Evolutionary conservation across 1,140 invertebrate genomes (phyloP).

Genomic region (Plectrocnemia conspersa): DNA sequence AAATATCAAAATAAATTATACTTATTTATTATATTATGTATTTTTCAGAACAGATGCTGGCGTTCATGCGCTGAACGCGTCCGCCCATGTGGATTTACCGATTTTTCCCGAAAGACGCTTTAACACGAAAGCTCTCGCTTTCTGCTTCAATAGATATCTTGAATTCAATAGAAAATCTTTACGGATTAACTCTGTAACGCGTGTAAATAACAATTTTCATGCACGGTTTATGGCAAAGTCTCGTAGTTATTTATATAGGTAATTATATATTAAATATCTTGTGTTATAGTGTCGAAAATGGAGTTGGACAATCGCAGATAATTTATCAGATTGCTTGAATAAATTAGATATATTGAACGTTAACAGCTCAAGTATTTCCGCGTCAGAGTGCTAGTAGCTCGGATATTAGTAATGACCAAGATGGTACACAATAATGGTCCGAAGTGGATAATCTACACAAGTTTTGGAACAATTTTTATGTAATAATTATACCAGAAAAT

Average conservation of each 20-base stretch:
- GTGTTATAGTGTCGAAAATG: constrained; percentile 32
- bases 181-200: constrained; percentile 51
- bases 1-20: not conserved
- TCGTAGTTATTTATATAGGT: constrained; percentile 66
- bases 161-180: constrained; percentile 51
- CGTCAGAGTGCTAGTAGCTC: too few species aligned
- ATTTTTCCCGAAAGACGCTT: constrained; percentile 46
- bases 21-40: not conserved
- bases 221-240: constrained; percentile 54
- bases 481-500: too few species aligned
- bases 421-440: too few species aligned
- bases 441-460: too few species aligned
- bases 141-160: constrained; percentile 63
- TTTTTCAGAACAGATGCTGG: constrained; percentile 65
- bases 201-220: constrained; percentile 58
- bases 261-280: constrained; percentile 9
- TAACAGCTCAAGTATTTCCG: too few species aligned
- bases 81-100: constrained; percentile 61
- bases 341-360: too few species aligned
- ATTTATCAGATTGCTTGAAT: not conserved
- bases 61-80: constrained; percentile 62
- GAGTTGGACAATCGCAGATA: too few species aligned
- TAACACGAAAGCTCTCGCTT: constrained; percentile 43
- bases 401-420: too few species aligned
- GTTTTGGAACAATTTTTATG: too few species aligned